A percentile compares a stretch with the other conserved stretches of the same genome.
These are phyloP conservation scores for Frieseomelitta varia DNA, from an alignment of 1,140 invertebrate genomes.

Conservation along the genomic window DNA sequence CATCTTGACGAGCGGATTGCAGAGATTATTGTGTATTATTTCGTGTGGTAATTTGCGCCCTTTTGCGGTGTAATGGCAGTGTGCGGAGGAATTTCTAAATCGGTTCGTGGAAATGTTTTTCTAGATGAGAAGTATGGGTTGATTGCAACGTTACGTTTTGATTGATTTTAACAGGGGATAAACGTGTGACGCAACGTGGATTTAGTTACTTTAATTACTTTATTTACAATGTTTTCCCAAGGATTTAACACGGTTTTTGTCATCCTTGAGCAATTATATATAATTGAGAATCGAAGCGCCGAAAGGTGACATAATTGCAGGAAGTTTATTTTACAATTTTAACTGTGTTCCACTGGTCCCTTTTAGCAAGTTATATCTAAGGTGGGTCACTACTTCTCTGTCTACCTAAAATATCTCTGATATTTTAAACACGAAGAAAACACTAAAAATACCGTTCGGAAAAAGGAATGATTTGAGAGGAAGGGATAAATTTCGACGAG, in stretches of 20 bases:
- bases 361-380: background rate
- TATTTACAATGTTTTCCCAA: too few relatives aligned
- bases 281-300: background rate
- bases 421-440: background rate
- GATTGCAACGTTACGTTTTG: background rate
- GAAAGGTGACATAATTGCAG: background rate
- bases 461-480: background rate
- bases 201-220: too few relatives aligned
- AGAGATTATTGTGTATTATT: background rate
- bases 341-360: background rate
- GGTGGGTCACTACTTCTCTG: background rate
- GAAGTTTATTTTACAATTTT: background rate
- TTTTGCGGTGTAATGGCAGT: background rate
- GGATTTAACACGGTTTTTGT: too few relatives aligned
- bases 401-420: background rate
- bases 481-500: background rate
- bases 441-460: background rate
- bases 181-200: background rate
- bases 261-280: too few relatives aligned
- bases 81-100: background rate
- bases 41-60: background rate
- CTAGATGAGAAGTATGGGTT: too few relatives aligned
- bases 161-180: background rate
- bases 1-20: constrained; percentile 1
- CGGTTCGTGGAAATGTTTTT: too few relatives aligned